Conservation (phyloP, 2,113 vertebrate species). For the Semnornis frantzii region DNA sequence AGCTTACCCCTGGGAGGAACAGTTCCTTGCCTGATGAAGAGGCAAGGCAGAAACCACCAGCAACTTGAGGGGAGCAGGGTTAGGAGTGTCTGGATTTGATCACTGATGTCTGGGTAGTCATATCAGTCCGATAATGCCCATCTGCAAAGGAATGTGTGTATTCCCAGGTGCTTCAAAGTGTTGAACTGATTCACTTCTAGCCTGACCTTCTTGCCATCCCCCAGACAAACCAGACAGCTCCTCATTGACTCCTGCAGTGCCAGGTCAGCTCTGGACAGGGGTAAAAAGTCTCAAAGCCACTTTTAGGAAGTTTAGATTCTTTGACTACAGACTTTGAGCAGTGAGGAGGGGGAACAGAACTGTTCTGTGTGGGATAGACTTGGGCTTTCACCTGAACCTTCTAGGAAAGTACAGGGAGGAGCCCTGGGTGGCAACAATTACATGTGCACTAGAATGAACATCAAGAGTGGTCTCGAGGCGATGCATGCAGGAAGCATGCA, state of each 20-base stretch:
- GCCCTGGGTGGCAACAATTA: background rate
- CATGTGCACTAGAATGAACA: background rate
- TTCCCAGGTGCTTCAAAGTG: background rate
- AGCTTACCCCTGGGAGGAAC: background rate
- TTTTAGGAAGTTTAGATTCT: background rate
- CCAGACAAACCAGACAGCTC: background rate
- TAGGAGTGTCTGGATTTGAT: background rate
- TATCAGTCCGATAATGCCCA: background rate
- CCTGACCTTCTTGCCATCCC: background rate
- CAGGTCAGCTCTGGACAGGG: background rate
- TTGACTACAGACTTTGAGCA: background rate
- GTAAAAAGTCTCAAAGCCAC: background rate
- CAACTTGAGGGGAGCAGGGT: background rate
- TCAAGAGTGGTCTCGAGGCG: background rate
- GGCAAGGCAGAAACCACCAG: background rate
- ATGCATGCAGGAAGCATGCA: background rate
- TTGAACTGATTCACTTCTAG: background rate
- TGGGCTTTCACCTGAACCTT: background rate
- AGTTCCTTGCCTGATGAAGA: background rate
- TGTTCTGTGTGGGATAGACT: background rate
- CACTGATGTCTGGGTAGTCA: background rate
- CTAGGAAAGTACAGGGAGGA: background rate
- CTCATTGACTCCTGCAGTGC: background rate
- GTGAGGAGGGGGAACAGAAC: background rate
- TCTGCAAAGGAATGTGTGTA: background rate